Base-by-base conservation (phyloP, 1,140 invertebrate genomes). In the Maconellicoccus hirsutus region DNA sequence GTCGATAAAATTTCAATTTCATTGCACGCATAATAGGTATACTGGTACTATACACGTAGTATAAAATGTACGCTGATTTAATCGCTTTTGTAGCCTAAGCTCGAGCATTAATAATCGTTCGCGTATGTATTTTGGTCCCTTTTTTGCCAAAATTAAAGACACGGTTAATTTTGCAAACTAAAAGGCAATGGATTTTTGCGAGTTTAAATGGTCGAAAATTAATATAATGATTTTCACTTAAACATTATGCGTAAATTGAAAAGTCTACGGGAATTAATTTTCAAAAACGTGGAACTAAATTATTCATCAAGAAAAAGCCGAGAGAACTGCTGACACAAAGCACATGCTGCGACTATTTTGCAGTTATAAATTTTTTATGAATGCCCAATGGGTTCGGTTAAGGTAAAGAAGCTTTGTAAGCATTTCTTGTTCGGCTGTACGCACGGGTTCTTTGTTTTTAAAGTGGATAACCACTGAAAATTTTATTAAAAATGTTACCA, bases 301-400 rank as follows among this genome's bases (percentile, higher is more conserved):
- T 52, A 52, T 52, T 52, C 42, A 52, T 52, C n/a, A 52, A 52
- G 42, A 52, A 52, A 52, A 52, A 52, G 42, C 42, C 42, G 42
- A 52, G 12, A 52, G 42, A 52, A 52, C 12, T 52, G 42, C 42
- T 52, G 12, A 52, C 42, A 52, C 42, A 52, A 52, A 52, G 42
- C 42, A 52, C 42, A 52, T 52, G 42, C 42, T 52, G n/a, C 42
- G 42, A 52, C 12, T 19, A 19, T 52, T 52, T 14, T 19, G 42
- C 42, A 16, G 42, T 52, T 52, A 52, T 52, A 52, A 52, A 52
- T 52, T 52, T 52, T 52, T 19, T 16, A 52, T 52, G 42, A 52
- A 52, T 52, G 42, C 42, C 42, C 42, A 52, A 52, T 52, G 42
- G 42, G 42, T 14, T 52, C 42, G 42, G 42, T 52, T 52, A 52